Base-by-base conservation (phyloP, 2,888 invertebrate species). In the Escarpia spicata region DNA sequence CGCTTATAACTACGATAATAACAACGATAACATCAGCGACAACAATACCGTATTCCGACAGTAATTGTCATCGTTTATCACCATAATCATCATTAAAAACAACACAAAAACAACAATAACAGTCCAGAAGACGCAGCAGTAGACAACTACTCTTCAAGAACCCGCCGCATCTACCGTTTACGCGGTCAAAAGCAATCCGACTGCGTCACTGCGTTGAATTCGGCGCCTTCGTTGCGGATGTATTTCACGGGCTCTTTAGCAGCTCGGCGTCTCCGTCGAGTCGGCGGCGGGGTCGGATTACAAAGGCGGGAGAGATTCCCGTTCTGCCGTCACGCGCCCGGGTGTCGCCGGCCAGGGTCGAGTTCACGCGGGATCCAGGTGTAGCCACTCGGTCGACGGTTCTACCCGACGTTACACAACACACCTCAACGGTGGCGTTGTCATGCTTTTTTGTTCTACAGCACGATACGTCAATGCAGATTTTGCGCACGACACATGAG, bases 271-370 rank as follows among this genome's bases (percentile, higher is more conserved):
- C 75, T 26, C 75, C 19, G 6, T 6, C 75, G 19, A 26, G 26
- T 75, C 75, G 75, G 75, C 75, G 75, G 75, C 75, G 75, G n/a
- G 75, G 26, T 75, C 75, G 75, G 26, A 75, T 75, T 75, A 75
- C 75, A 75, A 75, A 75, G 75, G n/a, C 75, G 75, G 75, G 75
- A 75, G 19, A 3, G 75, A 75, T n/a, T 75, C 75, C 75, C 75
- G 75, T 75, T 75, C 75, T 75, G 75, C 75, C 75, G 75, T 75
- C 75, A 75, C 75, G 75, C 75, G 75, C 75, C 75, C 26, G 75
- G 75, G 75, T 75, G 75, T 75, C 75, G 26, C 19, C n/a, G 19
- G 75, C 75, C n/a, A 75, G 75, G 75, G 26, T 6, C 75, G 75
- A 26, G 26, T 75, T 75, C 75, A 75, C 75, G 75, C 75, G 26